These are phyloP conservation scores for Popillia japonica DNA, from an alignment of 1,140 invertebrate species.

Conservation along the genomic window DNA sequence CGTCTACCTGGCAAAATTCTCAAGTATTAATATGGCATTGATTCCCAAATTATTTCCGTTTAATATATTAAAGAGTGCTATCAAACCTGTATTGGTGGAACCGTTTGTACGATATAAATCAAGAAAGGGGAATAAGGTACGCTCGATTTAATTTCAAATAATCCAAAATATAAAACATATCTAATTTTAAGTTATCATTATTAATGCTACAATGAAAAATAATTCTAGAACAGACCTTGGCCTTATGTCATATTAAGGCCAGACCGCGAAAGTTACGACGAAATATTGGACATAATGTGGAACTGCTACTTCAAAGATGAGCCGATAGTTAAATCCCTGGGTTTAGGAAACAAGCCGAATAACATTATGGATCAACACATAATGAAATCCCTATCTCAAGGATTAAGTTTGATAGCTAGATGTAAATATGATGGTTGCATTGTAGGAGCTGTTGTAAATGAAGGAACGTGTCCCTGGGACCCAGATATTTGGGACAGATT, in stretches of 20 bases:
- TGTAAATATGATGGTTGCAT: slow-evolving; percentile 58
- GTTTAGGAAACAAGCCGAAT: slow-evolving; percentile 44
- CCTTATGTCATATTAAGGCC: slow-evolving; percentile 52
- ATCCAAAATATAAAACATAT: not conserved
- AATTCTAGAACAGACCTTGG: slow-evolving; percentile 19
- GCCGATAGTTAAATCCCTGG: slow-evolving; percentile 46
- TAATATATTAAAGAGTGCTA: not conserved
- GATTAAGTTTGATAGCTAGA: slow-evolving; percentile 60
- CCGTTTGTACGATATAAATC: not conserved
- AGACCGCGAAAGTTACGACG: slow-evolving; percentile 47
- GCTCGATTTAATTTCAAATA: not conserved
- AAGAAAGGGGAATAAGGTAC: not conserved
- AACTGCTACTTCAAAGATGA: slow-evolving; percentile 53
- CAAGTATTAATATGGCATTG: slow-evolving; percentile 24
- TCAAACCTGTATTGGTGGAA: not conserved
- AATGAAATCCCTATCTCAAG: slow-evolving; percentile 54
- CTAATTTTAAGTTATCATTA: not conserved
- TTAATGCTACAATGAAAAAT: not conserved
- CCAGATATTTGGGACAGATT: slow-evolving; percentile 52
- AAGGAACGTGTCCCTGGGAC: slow-evolving; percentile 54
- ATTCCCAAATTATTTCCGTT: not conserved
- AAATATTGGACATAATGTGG: slow-evolving; percentile 54
- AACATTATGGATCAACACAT: slow-evolving; percentile 44
- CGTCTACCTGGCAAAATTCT: not conserved
- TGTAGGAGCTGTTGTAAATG: slow-evolving; percentile 61